Conservation (phyloP, 2,888 invertebrate genomes). For the Aporophyla lueneburgensis region DNA sequence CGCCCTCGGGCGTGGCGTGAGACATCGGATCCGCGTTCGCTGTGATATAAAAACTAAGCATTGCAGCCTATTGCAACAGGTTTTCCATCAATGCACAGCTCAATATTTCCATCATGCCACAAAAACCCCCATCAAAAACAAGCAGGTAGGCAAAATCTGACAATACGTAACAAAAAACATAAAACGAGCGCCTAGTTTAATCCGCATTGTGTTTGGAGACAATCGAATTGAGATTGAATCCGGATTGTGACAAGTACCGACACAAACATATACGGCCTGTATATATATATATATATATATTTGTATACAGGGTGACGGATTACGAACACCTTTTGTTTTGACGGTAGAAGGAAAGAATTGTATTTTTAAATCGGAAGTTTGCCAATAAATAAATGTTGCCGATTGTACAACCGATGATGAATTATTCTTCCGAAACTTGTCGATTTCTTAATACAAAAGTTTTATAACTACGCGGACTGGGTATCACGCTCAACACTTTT, state of each 20-base stretch:
- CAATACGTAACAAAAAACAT: constrained; percentile 36
- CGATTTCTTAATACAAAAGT: neutral
- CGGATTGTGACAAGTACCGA: constrained; percentile 55
- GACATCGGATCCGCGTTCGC: too few species aligned
- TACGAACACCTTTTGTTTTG: constrained; percentile 56
- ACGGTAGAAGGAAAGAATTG: constrained; percentile 2
- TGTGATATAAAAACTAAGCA: too few species aligned
- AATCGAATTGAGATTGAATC: constrained; percentile 70
- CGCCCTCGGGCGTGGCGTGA: too few species aligned
- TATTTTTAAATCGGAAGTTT: constrained; percentile 27
- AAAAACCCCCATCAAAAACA: constrained; percentile 36
- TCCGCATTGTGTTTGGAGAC: constrained; percentile 67
- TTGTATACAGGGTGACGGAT: constrained; percentile 34
- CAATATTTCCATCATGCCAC: neutral
- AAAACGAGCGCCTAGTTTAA: constrained; percentile 57
- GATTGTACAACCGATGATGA: neutral
- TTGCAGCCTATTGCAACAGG: constrained; percentile 24
- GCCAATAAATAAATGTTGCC: neutral
- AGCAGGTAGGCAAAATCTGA: constrained; percentile 28
- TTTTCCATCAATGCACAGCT: constrained; percentile 4
- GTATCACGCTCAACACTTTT: neutral
- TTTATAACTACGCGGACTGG: too few species aligned
- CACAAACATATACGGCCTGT: constrained; percentile 54
- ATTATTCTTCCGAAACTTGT: neutral
- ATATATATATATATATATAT: constrained; percentile 19